Evolutionary conservation across 1,140 invertebrate genomes (phyloP).

Genomic region (Nebria ingens): DNA sequence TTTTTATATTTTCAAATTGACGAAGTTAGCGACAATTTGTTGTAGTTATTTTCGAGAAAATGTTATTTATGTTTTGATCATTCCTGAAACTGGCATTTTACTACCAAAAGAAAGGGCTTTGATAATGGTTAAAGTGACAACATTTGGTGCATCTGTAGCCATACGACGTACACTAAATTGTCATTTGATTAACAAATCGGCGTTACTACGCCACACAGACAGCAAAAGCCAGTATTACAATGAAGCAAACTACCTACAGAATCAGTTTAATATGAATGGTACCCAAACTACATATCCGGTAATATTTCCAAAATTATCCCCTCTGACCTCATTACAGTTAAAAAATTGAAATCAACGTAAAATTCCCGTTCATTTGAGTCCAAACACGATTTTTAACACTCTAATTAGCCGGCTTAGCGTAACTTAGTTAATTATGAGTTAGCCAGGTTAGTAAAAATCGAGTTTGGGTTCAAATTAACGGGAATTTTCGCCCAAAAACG

Average conservation of each 20-base stretch:
- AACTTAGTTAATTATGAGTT: too few relatives aligned
- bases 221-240: slow-evolving; percentile 12
- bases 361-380: too few relatives aligned
- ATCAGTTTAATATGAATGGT: slow-evolving; percentile 21
- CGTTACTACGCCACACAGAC: slow-evolving; percentile 17
- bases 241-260: slow-evolving; percentile 15
- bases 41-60: slow-evolving; percentile 15
- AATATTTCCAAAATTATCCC: background rate
- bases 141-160: slow-evolving; percentile 16
- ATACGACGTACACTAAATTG: slow-evolving; percentile 17
- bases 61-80: slow-evolving; percentile 14
- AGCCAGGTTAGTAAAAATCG: too few relatives aligned
- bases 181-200: slow-evolving; percentile 19
- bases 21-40: background rate
- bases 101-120: slow-evolving; percentile 15
- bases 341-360: slow-evolving; percentile 13
- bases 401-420: too few relatives aligned
- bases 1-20: background rate
- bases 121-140: slow-evolving; percentile 15
- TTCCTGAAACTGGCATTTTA: slow-evolving; percentile 17
- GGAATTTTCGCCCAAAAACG: too few relatives aligned
- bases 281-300: slow-evolving; percentile 18
- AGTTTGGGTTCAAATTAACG: too few relatives aligned
- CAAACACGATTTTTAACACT: too few relatives aligned
- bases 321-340: too few relatives aligned